Percentiles rank a stretch among this genome's conserved stretches.
Conservation (phyloP, 2,113 vertebrate species). For the Vicugna pacos region DNA sequence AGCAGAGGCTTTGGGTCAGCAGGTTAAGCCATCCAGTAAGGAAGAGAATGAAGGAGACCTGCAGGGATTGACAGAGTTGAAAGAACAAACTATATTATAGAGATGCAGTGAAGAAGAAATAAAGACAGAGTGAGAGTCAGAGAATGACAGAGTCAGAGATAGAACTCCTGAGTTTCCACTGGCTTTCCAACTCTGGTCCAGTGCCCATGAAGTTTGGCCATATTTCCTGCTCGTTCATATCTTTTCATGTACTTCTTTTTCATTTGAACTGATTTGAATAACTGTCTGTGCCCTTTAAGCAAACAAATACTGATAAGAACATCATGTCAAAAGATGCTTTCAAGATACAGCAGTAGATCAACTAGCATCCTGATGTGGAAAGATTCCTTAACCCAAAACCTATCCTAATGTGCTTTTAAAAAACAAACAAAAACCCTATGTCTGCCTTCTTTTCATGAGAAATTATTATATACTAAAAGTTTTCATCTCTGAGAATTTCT, state of each 20-base stretch:
- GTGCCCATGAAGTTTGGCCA: not conserved
- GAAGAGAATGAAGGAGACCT: not conserved
- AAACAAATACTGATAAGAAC: not conserved
- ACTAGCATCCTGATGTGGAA: not conserved
- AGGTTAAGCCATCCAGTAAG: not conserved
- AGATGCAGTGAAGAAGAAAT: not conserved
- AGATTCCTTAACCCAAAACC: not conserved
- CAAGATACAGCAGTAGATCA: not conserved
- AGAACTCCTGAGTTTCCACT: not conserved
- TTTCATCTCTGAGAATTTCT: not conserved
- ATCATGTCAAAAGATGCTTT: not conserved
- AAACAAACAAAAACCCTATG: not conserved
- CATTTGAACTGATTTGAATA: not conserved
- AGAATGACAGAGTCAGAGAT: not conserved
- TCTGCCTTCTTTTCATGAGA: conserved; percentile 50
- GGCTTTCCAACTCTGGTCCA: not conserved
- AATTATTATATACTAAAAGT: not conserved
- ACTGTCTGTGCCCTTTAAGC: conserved; percentile 10
- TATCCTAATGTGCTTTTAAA: not conserved
- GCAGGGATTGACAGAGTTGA: not conserved
- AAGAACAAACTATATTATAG: not conserved
- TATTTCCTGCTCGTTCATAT: not conserved
- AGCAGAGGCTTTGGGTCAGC: not conserved
- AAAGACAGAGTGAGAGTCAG: not conserved
- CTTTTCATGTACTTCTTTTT: not conserved